Base-by-base conservation (phyloP, 2,888 invertebrate genomes). In the Dioctria rufipes region DNA sequence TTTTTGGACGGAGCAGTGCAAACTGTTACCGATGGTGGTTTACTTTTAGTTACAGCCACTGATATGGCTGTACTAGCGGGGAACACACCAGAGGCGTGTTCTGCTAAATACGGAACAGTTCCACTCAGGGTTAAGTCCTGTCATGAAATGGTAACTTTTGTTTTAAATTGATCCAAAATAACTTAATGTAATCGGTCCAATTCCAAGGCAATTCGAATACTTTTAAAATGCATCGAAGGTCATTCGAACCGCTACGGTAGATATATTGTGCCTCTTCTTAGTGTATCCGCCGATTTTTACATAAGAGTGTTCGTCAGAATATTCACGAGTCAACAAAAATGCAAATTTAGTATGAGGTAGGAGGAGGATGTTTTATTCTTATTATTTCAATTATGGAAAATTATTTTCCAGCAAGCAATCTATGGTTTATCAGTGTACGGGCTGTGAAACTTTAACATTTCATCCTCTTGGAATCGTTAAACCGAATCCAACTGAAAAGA, bases 21-120 rank as follows among this genome's bases (percentile, higher is more conserved):
- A 87, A 93, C 94, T 81, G 90, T 96, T 0, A 91, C 91, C 69
- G 94, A 95, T 84, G 95, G 95, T 11, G 99, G 99, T 0, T 87
- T 99, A 42, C 89, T 99, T 46, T 92, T 98, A 84, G 94, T 99
- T 0, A 99, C 99, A 0, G 98, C 98, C 42, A 99, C 99, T 0
- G 99, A 99, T 88, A 97, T 98, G 96, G 96, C 95, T 0, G 95
- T 98, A 0, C 89, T 99, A 66, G 98, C 98, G 80, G 99, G 99
- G 0, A 98, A 98, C 90, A 92, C 95, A 0, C 95, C 97, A 0
- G 99, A 99, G 89, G 96, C 98, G 0, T 98, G 98, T 92, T 93
- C 94, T 85, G 92, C 93, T 6, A 98, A 98, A 90, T 99, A 99
- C 87, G 98, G 98, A 0, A 93, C 98, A 0, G 90, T 98, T 80